Evolutionary conservation across 2,113 vertebrate genomes (phyloP).

Genomic region (Garra rufa): DNA sequence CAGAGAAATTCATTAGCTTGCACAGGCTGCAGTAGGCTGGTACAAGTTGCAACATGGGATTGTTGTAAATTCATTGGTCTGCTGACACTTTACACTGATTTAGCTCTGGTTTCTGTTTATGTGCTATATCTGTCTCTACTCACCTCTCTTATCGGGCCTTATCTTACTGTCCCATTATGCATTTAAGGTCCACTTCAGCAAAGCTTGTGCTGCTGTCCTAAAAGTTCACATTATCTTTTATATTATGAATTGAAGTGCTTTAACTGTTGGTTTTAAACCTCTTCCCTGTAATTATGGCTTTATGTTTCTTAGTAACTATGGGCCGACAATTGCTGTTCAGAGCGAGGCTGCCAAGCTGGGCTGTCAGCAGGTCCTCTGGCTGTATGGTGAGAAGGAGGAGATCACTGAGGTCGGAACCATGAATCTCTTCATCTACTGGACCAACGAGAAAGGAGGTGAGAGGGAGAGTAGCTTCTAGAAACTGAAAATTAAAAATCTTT

Average conservation of each 20-base stretch:
- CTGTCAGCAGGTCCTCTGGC: constrained; percentile 91
- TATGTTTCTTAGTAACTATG: constrained; percentile 82
- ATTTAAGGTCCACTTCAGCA: constrained; percentile 6
- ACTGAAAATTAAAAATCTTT: not conserved
- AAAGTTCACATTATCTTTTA: not conserved
- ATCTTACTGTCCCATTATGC: not conserved
- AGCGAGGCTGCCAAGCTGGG: constrained; percentile 76
- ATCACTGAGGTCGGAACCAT: constrained; percentile 92
- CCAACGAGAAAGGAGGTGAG: constrained; percentile 82
- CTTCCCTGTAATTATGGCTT: not conserved
- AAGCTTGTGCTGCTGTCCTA: not conserved
- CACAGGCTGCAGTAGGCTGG: not conserved
- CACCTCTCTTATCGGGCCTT: not conserved
- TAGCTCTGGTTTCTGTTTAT: not conserved
- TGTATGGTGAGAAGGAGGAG: constrained; percentile 83
- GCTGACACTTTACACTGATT: not conserved
- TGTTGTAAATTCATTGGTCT: not conserved
- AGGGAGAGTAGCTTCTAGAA: not conserved
- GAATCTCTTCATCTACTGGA: constrained; percentile 95
- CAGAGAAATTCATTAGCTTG: not conserved
- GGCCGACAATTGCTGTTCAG: constrained; percentile 86
- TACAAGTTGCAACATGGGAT: not conserved
- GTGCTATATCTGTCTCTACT: not conserved
- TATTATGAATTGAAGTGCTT: not conserved
- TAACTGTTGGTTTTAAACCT: not conserved